Evolutionary conservation across 2,888 invertebrate genomes (phyloP).

Genomic region (Notodonta dromedarius): DNA sequence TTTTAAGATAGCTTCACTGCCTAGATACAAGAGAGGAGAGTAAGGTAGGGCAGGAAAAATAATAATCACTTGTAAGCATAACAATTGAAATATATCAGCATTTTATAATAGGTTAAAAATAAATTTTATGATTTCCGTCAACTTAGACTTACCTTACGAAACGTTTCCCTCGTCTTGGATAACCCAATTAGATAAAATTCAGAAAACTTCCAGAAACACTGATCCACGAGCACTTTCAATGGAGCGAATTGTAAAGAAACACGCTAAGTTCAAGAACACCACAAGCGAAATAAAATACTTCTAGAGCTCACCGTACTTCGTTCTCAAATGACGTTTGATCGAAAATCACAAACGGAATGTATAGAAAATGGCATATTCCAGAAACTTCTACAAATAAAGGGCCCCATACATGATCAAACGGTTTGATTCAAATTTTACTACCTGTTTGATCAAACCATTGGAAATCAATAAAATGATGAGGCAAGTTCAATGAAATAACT

Average conservation of each 20-base stretch:
- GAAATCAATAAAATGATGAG: too few relatives aligned
- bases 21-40: too few relatives aligned
- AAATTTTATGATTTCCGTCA: background rate
- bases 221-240: conserved; percentile 36
- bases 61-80: too few relatives aligned
- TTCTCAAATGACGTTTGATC: conserved; percentile 38
- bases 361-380: conserved; percentile 38
- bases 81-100: background rate
- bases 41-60: too few relatives aligned
- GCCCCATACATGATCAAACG: conserved; percentile 1
- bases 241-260: conserved; percentile 21
- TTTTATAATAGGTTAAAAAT: background rate
- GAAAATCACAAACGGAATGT: conserved; percentile 32
- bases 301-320: background rate
- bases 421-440: too few relatives aligned
- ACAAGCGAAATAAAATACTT: conserved; percentile 15
- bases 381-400: conserved; percentile 45
- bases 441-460: too few relatives aligned
- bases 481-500: too few relatives aligned
- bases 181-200: conserved; percentile 11
- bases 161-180: conserved; percentile 8
- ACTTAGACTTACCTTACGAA: conserved; percentile 20
- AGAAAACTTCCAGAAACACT: conserved; percentile 46
- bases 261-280: conserved; percentile 26
- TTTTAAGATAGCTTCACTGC: too few relatives aligned